Evolutionary conservation across 1,140 invertebrate species (phyloP).

Genomic region (Adoxophyes honmai): DNA sequence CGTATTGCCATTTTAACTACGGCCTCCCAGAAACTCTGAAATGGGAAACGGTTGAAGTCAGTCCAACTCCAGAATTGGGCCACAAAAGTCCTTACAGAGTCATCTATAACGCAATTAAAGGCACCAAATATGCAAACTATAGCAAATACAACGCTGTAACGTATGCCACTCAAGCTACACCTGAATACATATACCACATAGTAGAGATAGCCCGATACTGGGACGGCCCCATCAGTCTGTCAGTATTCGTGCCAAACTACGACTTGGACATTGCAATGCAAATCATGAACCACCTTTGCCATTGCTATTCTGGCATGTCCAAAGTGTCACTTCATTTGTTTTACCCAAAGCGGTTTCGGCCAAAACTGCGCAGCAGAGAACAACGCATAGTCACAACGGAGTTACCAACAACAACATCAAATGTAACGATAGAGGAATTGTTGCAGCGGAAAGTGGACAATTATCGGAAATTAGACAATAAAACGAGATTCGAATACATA

Average conservation of each 20-base stretch:
- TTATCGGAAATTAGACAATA: constrained; percentile 50
- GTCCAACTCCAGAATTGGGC: constrained; percentile 78
- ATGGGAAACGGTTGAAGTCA: constrained; percentile 68
- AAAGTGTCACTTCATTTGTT: constrained; percentile 85
- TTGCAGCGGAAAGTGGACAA: constrained; percentile 48
- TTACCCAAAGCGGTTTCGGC: constrained; percentile 74
- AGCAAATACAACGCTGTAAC: constrained; percentile 76
- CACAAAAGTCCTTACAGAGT: constrained; percentile 79
- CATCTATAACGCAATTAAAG: constrained; percentile 80
- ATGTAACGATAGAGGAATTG: constrained; percentile 39
- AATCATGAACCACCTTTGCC: constrained; percentile 80
- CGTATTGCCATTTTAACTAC: constrained; percentile 81
- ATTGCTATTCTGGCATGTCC: constrained; percentile 81
- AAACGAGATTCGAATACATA: constrained; percentile 55
- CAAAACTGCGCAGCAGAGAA: constrained; percentile 37
- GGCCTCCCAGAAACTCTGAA: constrained; percentile 77
- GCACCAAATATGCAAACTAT: constrained; percentile 47
- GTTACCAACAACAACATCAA: constrained; percentile 33
- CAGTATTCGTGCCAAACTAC: constrained; percentile 83
- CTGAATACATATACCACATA: constrained; percentile 85
- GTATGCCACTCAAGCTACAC: constrained; percentile 85
- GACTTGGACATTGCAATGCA: constrained; percentile 81
- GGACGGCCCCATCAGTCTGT: constrained; percentile 86
- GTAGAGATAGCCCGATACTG: constrained; percentile 83
- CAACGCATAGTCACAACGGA: constrained; percentile 30